phyloP scores from a whole-genome alignment of 2,113 vertebrate genomes.

The Callionymus lyra region DNA sequence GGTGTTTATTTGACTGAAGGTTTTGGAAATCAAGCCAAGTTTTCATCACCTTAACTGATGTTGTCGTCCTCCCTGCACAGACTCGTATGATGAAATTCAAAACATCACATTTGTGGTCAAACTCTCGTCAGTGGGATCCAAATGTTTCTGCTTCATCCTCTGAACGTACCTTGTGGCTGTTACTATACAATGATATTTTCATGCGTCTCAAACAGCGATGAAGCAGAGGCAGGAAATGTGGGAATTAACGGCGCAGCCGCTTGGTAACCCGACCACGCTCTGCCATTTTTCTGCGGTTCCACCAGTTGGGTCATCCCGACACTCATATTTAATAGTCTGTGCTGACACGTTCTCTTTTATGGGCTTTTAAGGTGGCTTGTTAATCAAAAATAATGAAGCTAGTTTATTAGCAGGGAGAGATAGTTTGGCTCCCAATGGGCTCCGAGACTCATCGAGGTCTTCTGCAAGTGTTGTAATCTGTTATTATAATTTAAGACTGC shows the following conservation, averaged over 20 bases:
- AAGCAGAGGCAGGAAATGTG: no score
- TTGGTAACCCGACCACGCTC: neutral
- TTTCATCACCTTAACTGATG: no score
- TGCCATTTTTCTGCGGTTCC: slow-evolving; percentile 5
- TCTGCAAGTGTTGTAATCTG: slow-evolving; percentile 17
- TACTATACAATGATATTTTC: slow-evolving; percentile 8
- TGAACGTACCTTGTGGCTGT: slow-evolving; percentile 11
- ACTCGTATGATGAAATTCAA: no score
- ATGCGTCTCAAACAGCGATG: no score
- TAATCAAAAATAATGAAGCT: slow-evolving; percentile 22
- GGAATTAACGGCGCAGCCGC: no score
- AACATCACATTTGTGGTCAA: no score
- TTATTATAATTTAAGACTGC: slow-evolving; percentile 20
- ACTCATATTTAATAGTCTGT: slow-evolving; percentile 15
- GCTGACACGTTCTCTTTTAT: slow-evolving; percentile 17
- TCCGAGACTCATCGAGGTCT: slow-evolving; percentile 21
- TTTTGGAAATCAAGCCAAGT: no score
- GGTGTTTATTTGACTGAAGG: no score
- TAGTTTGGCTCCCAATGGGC: slow-evolving; percentile 22
- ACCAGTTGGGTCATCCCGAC: slow-evolving; percentile 19
- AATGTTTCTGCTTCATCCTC: slow-evolving; percentile 4
- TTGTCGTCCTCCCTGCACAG: no score
- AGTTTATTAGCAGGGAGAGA: slow-evolving; percentile 21
- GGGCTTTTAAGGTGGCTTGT: slow-evolving; percentile 5
- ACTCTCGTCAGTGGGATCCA: no score